These are phyloP conservation scores for Venturia canescens DNA, from an alignment of 1,140 invertebrate genomes.

Conservation along the genomic window DNA sequence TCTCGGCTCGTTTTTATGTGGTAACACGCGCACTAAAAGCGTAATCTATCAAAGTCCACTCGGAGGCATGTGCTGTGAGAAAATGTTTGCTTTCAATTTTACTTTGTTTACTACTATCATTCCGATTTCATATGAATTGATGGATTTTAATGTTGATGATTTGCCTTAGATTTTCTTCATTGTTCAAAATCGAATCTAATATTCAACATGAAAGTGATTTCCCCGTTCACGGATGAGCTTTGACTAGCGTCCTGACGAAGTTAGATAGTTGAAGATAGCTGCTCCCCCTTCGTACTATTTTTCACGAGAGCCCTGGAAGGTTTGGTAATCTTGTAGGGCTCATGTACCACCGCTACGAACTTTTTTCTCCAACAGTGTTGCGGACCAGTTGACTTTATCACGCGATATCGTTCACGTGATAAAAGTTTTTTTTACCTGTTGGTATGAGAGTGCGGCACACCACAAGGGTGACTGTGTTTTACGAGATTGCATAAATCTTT, in stretches of 20 bases:
- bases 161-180: constrained; percentile 34
- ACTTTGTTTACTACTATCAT: constrained; percentile 32
- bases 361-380: background rate
- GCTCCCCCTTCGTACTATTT: background rate
- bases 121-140: too few species aligned
- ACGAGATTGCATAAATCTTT: constrained; percentile 51
- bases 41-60: background rate
- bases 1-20: background rate
- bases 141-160: constrained; percentile 27
- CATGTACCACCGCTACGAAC: background rate
- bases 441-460: background rate
- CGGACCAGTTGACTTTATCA: background rate
- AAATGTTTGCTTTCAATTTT: background rate
- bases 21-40: background rate
- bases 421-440: background rate
- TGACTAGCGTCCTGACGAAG: too few species aligned
- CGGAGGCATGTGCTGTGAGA: background rate
- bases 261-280: background rate
- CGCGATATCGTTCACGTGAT: background rate
- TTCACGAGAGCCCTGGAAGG: background rate
- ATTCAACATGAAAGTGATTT: constrained; percentile 1
- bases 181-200: too few species aligned
- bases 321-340: background rate
- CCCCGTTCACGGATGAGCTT: background rate
- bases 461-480: constrained; percentile 44